Percentiles rank a stretch among this genome's conserved stretches.
Evolutionary conservation across 1,140 invertebrate species (phyloP).

Genomic region (Carcinoscorpius rotundicauda): DNA sequence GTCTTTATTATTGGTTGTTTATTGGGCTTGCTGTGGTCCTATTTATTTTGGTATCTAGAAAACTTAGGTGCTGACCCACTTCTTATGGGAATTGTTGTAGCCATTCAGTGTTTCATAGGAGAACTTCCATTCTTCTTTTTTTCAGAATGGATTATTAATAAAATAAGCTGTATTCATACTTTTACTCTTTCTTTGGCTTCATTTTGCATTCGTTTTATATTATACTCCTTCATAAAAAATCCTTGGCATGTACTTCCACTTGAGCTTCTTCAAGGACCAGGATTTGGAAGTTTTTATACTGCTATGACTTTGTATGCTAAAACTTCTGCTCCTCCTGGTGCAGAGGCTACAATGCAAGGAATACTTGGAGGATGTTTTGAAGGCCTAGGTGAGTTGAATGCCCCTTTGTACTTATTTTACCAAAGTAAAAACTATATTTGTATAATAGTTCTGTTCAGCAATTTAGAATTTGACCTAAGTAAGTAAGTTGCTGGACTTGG

Average conservation of each 20-base stretch:
- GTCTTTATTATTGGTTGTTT: constrained; percentile 68
- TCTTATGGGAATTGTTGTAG: constrained; percentile 61
- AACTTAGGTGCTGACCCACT: constrained; percentile 40
- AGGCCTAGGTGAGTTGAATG: constrained; percentile 17
- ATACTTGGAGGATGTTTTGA: constrained; percentile 39
- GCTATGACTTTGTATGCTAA: constrained; percentile 78
- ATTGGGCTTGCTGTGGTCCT: constrained; percentile 77
- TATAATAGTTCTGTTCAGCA: too few species aligned
- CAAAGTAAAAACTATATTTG: too few species aligned
- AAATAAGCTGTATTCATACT: constrained; percentile 64
- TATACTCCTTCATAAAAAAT: constrained; percentile 60
- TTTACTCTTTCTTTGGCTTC: constrained; percentile 68
- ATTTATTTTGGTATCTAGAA: constrained; percentile 42
- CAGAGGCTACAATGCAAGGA: constrained; percentile 61
- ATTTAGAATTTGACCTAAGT: too few species aligned
- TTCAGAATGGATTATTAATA: constrained; percentile 63
- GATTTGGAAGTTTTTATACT: constrained; percentile 77
- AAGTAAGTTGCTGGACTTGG: too few species aligned
- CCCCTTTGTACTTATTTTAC: too few species aligned
- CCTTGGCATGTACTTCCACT: constrained; percentile 71
- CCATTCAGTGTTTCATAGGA: constrained; percentile 70
- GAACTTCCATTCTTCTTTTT: constrained; percentile 80
- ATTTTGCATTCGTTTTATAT: constrained; percentile 59
- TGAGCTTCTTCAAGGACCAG: constrained; percentile 72
- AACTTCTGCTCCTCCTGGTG: constrained; percentile 67